Evolutionary conservation across 2,113 vertebrate genomes (phyloP).

Genomic region (Saccopteryx bilineata): DNA sequence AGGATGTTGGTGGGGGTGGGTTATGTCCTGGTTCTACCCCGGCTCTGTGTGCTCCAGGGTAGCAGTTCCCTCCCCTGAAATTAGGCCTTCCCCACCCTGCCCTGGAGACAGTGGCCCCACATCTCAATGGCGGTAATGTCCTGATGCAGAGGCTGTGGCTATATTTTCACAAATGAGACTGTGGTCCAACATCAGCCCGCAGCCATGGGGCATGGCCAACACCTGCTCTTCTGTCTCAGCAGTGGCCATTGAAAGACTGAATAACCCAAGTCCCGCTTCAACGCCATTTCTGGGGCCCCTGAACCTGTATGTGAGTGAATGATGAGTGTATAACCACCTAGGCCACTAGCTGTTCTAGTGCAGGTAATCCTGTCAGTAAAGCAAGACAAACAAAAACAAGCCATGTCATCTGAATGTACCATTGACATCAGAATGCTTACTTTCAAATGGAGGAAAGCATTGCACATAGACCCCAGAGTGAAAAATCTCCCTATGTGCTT

Average conservation of each 20-base stretch:
- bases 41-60: not conserved
- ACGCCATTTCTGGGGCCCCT: not conserved
- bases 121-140: not conserved
- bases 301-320: not conserved
- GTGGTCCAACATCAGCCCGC: not conserved
- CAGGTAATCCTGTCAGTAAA: not conserved
- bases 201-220: not conserved
- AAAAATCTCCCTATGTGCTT: slow-evolving; percentile 35
- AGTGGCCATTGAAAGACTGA: not conserved
- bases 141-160: not conserved
- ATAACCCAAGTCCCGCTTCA: not conserved
- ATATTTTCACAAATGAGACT: not conserved
- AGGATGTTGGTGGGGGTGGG: not conserved
- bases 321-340: not conserved
- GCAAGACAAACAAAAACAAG: not conserved
- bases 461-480: not conserved
- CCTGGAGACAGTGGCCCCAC: not conserved
- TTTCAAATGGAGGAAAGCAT: not conserved
- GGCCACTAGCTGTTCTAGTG: not conserved
- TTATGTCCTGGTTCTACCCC: not conserved
- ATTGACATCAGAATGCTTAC: not conserved
- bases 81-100: not conserved
- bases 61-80: not conserved
- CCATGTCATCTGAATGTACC: not conserved
- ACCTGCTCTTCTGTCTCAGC: not conserved